Conservation (phyloP, 2,888 invertebrate species). For the Harpalus rufipes region DNA sequence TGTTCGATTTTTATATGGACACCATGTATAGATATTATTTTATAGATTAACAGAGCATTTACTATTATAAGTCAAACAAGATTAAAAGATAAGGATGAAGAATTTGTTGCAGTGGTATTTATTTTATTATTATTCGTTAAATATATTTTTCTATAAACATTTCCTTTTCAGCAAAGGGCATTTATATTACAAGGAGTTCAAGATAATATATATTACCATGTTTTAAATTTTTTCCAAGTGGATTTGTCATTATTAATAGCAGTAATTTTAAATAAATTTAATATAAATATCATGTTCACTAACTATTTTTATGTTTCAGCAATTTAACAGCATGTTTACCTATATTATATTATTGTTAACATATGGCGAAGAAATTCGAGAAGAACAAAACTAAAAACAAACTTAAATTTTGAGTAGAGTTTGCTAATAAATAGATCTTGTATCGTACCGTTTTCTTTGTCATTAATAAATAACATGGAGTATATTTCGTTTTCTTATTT, state of each 20-base stretch:
- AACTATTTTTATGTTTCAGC: not conserved
- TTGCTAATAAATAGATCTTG: too few species aligned
- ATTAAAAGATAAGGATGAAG: not conserved
- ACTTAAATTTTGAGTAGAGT: too few species aligned
- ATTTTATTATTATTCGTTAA: not conserved
- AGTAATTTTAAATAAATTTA: not conserved
- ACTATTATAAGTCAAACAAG: not conserved
- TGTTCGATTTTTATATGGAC: too few species aligned
- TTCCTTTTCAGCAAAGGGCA: not conserved
- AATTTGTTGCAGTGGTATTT: not conserved
- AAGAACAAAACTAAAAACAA: not conserved
- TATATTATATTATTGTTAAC: not conserved
- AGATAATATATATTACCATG: not conserved
- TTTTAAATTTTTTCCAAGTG: not conserved
- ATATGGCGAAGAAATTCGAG: not conserved
- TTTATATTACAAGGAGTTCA: conserved; percentile 3
- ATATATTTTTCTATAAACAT: not conserved
- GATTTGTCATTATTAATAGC: not conserved
- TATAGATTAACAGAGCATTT: not conserved
- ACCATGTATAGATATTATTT: not conserved
- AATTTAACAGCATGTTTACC: not conserved
- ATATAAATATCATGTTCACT: not conserved
- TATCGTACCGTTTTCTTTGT: too few species aligned
- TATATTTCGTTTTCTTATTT: too few species aligned
- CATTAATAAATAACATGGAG: too few species aligned